Conservation (phyloP, 2,797 vertebrate genomes). For the Furcifer pardalis region DNA sequence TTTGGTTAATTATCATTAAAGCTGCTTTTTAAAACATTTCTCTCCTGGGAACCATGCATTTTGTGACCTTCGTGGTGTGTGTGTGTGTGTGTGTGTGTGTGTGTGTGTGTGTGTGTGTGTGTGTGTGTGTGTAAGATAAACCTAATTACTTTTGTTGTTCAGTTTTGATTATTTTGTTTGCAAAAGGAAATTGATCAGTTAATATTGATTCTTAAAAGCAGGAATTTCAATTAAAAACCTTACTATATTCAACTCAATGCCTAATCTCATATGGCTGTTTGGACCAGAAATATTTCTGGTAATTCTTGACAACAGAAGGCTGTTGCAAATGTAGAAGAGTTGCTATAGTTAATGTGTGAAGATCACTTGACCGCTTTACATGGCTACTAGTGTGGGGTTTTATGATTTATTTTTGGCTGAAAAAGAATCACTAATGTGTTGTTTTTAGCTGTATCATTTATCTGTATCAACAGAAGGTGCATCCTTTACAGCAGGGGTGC, state of each 20-base stretch:
- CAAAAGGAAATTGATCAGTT: background rate
- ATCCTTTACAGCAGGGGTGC: too few relatives aligned
- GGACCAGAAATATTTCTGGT: background rate
- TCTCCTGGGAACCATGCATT: slow-evolving; percentile 49
- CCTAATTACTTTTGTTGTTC: slow-evolving; percentile 20
- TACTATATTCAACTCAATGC: background rate
- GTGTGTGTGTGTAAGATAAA: too few relatives aligned
- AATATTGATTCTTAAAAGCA: background rate
- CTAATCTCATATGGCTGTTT: background rate
- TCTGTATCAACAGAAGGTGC: too few relatives aligned
- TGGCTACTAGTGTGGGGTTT: background rate
- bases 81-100: too few relatives aligned
- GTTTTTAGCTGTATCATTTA: too few relatives aligned
- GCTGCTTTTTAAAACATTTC: slow-evolving; percentile 44
- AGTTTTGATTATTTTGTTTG: background rate
- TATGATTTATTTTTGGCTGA: background rate
- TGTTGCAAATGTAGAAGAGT: background rate
- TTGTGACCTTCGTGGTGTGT: slow-evolving; percentile 57
- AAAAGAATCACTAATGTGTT: background rate
- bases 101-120: too few relatives aligned
- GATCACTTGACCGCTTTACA: too few relatives aligned
- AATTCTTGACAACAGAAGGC: background rate
- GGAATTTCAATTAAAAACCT: background rate
- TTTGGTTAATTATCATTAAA: slow-evolving; percentile 73
- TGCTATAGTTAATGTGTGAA: background rate